Conservation (phyloP, 2,888 invertebrate species). For the Rhimphoctona megacephalus region DNA sequence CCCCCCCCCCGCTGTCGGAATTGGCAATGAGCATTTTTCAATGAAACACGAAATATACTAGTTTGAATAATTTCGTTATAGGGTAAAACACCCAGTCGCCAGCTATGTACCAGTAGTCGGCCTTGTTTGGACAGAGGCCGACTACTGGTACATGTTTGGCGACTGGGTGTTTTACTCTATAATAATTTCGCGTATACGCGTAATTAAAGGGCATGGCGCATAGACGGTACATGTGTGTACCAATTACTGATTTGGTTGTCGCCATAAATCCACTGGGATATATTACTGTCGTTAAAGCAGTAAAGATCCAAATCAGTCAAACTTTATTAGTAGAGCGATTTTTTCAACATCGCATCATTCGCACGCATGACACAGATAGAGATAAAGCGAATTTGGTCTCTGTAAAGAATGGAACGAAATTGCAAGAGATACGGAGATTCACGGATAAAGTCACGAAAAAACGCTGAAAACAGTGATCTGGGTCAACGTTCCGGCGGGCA, state of each 20-base stretch:
- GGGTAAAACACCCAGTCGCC: no score
- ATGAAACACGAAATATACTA: no score
- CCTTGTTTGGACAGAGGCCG: no score
- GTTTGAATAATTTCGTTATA: no score
- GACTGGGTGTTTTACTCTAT: no score
- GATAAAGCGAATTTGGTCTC: background rate
- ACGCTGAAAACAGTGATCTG: background rate
- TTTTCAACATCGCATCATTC: background rate
- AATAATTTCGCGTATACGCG: no score
- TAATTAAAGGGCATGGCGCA: no score
- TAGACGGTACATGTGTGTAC: background rate
- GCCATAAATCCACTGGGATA: background rate
- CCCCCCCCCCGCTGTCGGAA: no score
- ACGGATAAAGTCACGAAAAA: background rate
- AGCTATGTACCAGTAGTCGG: no score
- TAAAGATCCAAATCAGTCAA: background rate
- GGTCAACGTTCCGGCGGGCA: constrained; percentile 6
- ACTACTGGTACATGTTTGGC: no score
- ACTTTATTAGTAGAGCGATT: background rate
- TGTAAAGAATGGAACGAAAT: background rate
- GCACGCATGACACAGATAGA: background rate
- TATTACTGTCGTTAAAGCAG: background rate
- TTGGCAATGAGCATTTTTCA: no score
- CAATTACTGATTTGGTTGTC: background rate
- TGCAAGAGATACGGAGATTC: background rate